Evolutionary conservation across 2,888 invertebrate genomes (phyloP).

Genomic region (Sesia bembeciformis): DNA sequence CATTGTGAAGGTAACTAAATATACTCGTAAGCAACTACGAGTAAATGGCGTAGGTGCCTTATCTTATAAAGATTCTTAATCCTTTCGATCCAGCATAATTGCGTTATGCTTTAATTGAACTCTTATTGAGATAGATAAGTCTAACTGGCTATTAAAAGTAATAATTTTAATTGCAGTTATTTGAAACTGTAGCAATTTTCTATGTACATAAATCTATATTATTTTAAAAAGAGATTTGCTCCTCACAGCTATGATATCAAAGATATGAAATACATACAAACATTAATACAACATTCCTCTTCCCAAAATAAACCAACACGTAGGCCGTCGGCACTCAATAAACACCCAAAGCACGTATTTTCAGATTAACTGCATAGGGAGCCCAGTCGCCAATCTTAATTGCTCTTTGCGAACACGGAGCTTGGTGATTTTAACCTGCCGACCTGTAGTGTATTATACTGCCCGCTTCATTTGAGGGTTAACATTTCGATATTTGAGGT

Average conservation of each 20-base stretch:
- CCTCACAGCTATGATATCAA: not conserved
- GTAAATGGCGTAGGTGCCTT: too few species aligned
- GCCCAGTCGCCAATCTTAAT: constrained; percentile 58
- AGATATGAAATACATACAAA: constrained; percentile 5
- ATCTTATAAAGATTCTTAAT: too few species aligned
- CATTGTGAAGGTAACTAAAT: too few species aligned
- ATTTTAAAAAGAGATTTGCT: too few species aligned
- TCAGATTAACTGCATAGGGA: constrained; percentile 66
- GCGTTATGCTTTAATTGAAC: too few species aligned
- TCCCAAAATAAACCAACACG: constrained; percentile 36
- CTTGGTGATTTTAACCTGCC: constrained; percentile 51
- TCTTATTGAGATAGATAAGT: too few species aligned
- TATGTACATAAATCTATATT: too few species aligned
- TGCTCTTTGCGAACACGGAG: constrained; percentile 38
- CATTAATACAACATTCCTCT: constrained; percentile 20
- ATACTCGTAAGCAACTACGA: too few species aligned
- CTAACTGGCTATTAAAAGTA: too few species aligned
- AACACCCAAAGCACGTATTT: constrained; percentile 68
- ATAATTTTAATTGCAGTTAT: too few species aligned
- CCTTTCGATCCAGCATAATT: too few species aligned
- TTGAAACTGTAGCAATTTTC: too few species aligned
- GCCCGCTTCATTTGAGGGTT: constrained; percentile 48
- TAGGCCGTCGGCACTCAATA: constrained; percentile 53
- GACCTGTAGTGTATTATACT: constrained; percentile 56
- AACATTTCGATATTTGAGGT: constrained; percentile 22